Evolutionary conservation across 1,140 invertebrate genomes (phyloP).

Genomic region (Anastrepha ludens): DNA sequence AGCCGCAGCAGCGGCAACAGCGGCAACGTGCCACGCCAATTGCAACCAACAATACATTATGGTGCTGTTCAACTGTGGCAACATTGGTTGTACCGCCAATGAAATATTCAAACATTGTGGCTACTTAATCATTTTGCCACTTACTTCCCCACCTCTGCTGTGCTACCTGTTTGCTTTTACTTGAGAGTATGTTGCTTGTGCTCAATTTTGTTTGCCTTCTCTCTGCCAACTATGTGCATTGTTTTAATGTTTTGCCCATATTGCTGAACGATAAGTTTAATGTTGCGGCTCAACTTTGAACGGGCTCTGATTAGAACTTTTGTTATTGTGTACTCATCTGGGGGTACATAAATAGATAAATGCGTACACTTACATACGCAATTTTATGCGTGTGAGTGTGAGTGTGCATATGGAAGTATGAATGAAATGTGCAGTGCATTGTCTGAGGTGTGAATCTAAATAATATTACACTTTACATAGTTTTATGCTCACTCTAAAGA

Average conservation of each 20-base stretch:
- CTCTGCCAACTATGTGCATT: neutral
- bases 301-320: conserved; percentile 8
- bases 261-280: neutral
- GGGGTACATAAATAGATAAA: neutral
- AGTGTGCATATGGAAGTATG: neutral
- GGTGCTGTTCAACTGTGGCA: conserved; percentile 14
- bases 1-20: neutral
- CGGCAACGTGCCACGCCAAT: neutral
- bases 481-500: too few species aligned
- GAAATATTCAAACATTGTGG: conserved; percentile 51
- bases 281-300: conserved; percentile 17
- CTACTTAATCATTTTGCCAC: conserved; percentile 39
- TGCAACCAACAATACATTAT: conserved; percentile 1
- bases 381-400: neutral
- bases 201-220: conserved; percentile 3
- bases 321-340: conserved; percentile 50
- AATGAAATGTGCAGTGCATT: neutral
- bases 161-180: too few species aligned
- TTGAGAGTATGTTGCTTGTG: conserved; percentile 11
- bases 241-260: conserved; percentile 22
- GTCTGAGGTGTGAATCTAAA: neutral
- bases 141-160: neutral
- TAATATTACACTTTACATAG: neutral
- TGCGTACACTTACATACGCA: neutral
- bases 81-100: conserved; percentile 43